Percentiles rank a stretch among this genome's conserved stretches.
These are phyloP conservation scores for Cinclus cinclus DNA, from an alignment of 2,113 vertebrate species.

Conservation along the genomic window DNA sequence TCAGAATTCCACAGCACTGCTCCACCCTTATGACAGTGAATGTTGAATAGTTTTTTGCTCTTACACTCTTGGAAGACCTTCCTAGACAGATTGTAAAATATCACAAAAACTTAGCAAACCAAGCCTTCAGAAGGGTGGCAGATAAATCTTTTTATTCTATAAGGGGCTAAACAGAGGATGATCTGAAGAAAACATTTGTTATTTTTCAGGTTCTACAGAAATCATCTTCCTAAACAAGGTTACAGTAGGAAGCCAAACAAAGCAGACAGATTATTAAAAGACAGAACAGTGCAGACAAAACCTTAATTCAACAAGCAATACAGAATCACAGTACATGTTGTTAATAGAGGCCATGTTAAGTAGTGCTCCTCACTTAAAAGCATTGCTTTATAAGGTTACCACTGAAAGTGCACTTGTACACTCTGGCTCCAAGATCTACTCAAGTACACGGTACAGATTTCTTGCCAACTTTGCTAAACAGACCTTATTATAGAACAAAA, in stretches of 20 bases:
- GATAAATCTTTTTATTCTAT: background rate
- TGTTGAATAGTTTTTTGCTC: background rate
- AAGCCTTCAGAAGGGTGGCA: background rate
- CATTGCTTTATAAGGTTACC: constrained; percentile 58
- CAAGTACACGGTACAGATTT: constrained; percentile 1
- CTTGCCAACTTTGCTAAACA: constrained; percentile 35
- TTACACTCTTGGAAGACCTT: background rate
- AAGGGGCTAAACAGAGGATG: background rate
- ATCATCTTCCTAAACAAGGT: background rate
- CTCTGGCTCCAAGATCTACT: constrained; percentile 1
- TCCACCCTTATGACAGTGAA: background rate
- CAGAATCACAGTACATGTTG: background rate
- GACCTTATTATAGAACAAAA: constrained; percentile 47
- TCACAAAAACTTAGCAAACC: background rate
- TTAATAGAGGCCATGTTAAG: background rate
- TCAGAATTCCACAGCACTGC: background rate
- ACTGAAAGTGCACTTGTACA: background rate
- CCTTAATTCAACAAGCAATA: background rate
- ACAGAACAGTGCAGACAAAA: background rate
- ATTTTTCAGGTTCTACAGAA: background rate
- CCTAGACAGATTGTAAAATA: background rate
- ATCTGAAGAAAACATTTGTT: background rate
- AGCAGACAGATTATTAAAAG: background rate
- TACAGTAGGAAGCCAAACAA: background rate
- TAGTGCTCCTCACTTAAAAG: constrained; percentile 5